These are phyloP conservation scores for Cyphomyrus plagiostoma DNA, from an alignment of 2,113 vertebrate species.

Conservation along the genomic window DNA sequence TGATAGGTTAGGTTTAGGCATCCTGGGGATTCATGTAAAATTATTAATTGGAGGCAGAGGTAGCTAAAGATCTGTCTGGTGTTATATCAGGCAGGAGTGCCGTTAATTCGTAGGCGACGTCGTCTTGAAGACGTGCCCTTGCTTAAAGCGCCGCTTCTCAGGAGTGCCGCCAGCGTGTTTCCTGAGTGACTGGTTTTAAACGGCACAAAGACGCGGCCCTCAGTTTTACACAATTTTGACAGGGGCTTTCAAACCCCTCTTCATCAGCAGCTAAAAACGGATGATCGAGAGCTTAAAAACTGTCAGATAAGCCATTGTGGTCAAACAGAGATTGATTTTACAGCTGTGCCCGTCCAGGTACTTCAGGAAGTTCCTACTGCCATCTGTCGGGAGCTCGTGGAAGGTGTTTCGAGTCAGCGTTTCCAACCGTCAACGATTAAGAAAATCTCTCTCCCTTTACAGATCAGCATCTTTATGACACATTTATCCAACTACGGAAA, in stretches of 20 bases:
- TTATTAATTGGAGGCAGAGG: neutral
- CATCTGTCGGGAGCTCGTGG: conserved; percentile 19
- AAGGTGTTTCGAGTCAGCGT: neutral
- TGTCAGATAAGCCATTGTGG: conserved; percentile 9
- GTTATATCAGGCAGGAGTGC: neutral
- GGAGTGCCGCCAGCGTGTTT: neutral
- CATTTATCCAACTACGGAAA: conserved; percentile 97
- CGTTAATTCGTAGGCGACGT: neutral
- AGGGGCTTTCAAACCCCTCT: neutral
- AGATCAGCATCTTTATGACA: conserved; percentile 98
- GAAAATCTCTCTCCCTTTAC: conserved; percentile 12
- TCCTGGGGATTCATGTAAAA: neutral
- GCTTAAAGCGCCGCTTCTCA: neutral
- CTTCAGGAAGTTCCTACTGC: conserved; percentile 19
- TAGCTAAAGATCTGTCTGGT: neutral
- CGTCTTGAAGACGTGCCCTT: neutral
- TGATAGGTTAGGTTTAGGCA: neutral
- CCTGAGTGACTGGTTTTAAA: neutral
- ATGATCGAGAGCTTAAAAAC: neutral
- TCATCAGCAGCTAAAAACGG: conserved; percentile 13
- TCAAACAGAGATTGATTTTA: conserved; percentile 1
- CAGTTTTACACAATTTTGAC: neutral
- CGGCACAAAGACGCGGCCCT: neutral
- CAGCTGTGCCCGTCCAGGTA: neutral
- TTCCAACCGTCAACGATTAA: neutral